Evolutionary conservation across 2,797 vertebrate genomes (phyloP).

Genomic region (Chaunax sp.): DNA sequence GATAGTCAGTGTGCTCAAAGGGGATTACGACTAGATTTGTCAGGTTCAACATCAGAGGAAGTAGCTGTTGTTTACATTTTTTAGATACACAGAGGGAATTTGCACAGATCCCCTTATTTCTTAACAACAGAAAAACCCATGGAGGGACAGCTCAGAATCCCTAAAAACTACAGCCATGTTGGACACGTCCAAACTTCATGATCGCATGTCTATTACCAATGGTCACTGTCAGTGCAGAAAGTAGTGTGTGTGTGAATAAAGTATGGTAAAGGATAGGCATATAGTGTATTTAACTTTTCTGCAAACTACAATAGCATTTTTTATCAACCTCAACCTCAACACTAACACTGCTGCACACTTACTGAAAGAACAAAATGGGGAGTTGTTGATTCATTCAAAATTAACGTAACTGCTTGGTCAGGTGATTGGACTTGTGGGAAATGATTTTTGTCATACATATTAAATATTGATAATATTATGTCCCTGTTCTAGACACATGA

Average conservation of each 20-base stretch:
- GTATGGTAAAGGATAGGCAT: too few species aligned
- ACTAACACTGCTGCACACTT: neutral
- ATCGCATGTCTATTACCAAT: neutral
- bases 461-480: slow-evolving; percentile 5
- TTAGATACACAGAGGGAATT: neutral
- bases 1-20: slow-evolving; percentile 4
- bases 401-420: too few species aligned
- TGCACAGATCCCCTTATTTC: slow-evolving; percentile 5
- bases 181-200: neutral
- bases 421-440: slow-evolving; percentile 2
- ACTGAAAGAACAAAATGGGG: neutral
- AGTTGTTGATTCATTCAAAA: neutral
- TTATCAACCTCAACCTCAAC: too few species aligned
- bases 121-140: neutral
- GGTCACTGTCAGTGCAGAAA: neutral
- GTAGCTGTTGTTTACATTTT: slow-evolving; percentile 14
- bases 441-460: neutral
- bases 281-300: neutral
- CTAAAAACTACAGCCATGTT: neutral
- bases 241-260: neutral
- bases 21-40: slow-evolving; percentile 31
- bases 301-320: too few species aligned
- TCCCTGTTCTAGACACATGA: slow-evolving; percentile 10
- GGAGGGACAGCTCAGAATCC: neutral
- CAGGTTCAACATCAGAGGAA: slow-evolving; percentile 45